phyloP scores from a whole-genome alignment of 2,888 invertebrate species.

The Campopleginae sp. region DNA sequence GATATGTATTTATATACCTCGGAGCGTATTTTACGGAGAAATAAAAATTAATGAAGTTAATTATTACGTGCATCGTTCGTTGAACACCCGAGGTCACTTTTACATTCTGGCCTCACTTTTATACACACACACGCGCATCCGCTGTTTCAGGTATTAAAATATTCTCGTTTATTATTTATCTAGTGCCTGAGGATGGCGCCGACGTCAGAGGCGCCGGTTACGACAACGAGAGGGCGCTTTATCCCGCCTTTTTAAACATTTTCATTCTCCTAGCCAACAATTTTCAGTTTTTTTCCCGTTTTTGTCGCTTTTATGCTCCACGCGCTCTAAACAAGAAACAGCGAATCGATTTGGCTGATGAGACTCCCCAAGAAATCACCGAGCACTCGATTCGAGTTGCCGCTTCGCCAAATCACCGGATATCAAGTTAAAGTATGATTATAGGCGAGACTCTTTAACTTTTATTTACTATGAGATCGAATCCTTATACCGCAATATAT shows the following conservation, averaged over 20 bases:
- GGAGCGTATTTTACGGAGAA: conserved; percentile 66
- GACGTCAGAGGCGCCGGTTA: conserved; percentile 54
- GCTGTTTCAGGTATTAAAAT: background rate
- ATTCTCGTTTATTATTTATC: background rate
- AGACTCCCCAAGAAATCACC: conserved; percentile 8
- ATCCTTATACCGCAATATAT: conserved; percentile 74
- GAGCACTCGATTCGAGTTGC: background rate
- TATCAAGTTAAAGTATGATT: conserved; percentile 83
- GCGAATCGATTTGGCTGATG: conserved; percentile 17
- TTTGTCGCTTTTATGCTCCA: conserved; percentile 25
- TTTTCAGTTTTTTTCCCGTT: conserved; percentile 11
- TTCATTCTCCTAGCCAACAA: conserved; percentile 19
- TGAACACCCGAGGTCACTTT: conserved; percentile 68
- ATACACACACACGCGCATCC: background rate
- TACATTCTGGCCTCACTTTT: conserved; percentile 54
- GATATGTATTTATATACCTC: conserved; percentile 7
- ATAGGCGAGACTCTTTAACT: conserved; percentile 77
- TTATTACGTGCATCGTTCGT: conserved; percentile 70
- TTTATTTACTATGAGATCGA: conserved; percentile 73
- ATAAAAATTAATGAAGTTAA: conserved; percentile 74
- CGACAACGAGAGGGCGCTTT: conserved; percentile 24
- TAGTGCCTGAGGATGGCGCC: conserved; percentile 28
- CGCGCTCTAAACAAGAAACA: background rate
- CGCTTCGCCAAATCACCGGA: conserved; percentile 78
- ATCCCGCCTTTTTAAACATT: conserved; percentile 39